These are phyloP conservation scores for Oligia strigilis DNA, from an alignment of 2,888 invertebrate genomes.

Conservation along the genomic window DNA sequence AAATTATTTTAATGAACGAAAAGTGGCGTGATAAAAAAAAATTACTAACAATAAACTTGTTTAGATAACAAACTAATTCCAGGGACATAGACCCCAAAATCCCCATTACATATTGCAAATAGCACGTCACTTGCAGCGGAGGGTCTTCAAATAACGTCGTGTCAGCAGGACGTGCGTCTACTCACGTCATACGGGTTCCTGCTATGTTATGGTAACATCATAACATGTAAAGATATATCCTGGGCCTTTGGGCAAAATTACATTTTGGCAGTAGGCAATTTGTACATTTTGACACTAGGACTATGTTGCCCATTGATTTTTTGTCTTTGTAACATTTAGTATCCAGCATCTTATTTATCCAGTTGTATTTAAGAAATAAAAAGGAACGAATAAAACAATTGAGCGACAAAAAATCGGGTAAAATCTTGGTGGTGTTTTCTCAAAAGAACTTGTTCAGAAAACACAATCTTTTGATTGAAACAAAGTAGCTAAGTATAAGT, in stretches of 20 bases:
- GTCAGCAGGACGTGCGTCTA: conserved; percentile 38
- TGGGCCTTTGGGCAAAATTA: no score
- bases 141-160: conserved; percentile 60
- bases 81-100: conserved; percentile 27
- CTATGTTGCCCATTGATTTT: no score
- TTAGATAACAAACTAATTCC: conserved; percentile 2
- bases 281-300: no score
- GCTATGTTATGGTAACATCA: conserved; percentile 8
- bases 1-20: background rate
- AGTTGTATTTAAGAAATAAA: background rate
- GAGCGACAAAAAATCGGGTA: background rate
- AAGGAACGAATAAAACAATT: background rate
- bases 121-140: conserved; percentile 76
- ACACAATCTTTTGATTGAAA: background rate
- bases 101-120: conserved; percentile 66
- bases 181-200: conserved; percentile 14
- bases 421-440: background rate
- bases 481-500: background rate
- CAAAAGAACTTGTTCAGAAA: background rate
- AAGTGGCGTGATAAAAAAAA: background rate
- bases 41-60: no score
- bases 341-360: background rate
- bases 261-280: no score
- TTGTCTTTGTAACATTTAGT: no score
- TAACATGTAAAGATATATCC: background rate